Evolutionary conservation across 2,888 invertebrate species (phyloP), one percentile per base, ranked within the genome.

Genomic region (Acleris literana): DNA sequence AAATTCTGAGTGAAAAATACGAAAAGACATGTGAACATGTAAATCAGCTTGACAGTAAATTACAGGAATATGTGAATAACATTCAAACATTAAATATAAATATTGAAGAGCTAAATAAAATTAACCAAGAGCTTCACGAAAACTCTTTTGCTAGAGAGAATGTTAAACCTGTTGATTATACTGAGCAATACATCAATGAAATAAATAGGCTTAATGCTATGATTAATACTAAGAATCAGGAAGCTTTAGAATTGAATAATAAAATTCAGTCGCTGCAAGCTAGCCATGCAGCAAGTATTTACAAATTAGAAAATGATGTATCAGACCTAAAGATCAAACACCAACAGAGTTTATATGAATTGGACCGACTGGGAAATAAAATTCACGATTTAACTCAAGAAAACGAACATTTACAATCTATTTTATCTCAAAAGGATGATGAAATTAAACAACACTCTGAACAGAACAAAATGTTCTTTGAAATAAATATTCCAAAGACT

Each of bases 151-250:
- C 72, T 20, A 75, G 72, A 70, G 76, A 83, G 53, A 74, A 78
- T 51, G 64, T 52, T 51, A 61, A 70, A 56, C 20, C 75, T 2
- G 83, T 93, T 11, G 92, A 92, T 78, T 92, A 91, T 73, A 92
- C 92, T 7, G 92, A 92, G 65, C 92, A 92, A 70, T 92, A 91
- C 70, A 83, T 92, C 70, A 91, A 81, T 72, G 94, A 94, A 84
- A 94, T 94, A 73, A 94, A 94, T 73, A 93, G 92, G 48, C 80
- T 94, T 0, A 93, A 93, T 62, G 88, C 93, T 61, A 71, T 93
- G 44, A 75, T 94, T 2, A 87, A 87, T 44, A 88, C 83, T 64
- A 93, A 93, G 78, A 93, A 93, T 74, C 77, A 88, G 43, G 89
- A 93, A 72, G 90, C 94, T 62, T 81, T 83, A 43, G 84, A 86